Evolutionary conservation across 2,797 vertebrate species (phyloP).

Genomic region (Chloroceryle amazona): DNA sequence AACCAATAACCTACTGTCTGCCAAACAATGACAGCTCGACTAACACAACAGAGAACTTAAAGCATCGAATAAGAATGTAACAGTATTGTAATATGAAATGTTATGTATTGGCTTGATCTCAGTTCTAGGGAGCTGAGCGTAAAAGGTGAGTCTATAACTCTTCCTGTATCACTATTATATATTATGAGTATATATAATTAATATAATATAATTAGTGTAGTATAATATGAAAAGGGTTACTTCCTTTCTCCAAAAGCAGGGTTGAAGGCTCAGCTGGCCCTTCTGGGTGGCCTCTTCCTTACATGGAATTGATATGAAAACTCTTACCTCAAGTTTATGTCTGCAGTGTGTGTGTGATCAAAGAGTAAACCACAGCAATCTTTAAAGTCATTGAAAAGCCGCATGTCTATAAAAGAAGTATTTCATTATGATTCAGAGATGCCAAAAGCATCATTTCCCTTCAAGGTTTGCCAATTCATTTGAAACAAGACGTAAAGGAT

Average conservation of each 20-base stretch:
- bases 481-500: not conserved
- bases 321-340: slow-evolving; percentile 19
- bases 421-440: slow-evolving; percentile 1
- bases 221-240: not conserved
- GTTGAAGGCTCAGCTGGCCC: not conserved
- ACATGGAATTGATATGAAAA: not conserved
- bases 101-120: not conserved
- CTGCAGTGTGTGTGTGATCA: slow-evolving; percentile 21
- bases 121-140: not conserved
- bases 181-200: not conserved
- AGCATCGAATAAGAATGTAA: not conserved
- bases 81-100: not conserved
- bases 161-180: not conserved
- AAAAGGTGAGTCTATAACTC: not conserved
- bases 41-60: not conserved
- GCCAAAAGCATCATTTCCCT: slow-evolving; percentile 18
- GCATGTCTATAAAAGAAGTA: not conserved
- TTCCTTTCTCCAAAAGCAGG: not conserved
- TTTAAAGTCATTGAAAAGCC: not conserved
- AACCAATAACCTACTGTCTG: not conserved
- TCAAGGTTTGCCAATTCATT: slow-evolving; percentile 40
- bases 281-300: slow-evolving; percentile 39
- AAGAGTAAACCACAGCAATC: not conserved
- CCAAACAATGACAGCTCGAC: not conserved
- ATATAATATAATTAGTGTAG: not conserved